Percentiles rank a stretch among this genome's conserved stretches.
These are phyloP conservation scores for Phania funesta DNA, from an alignment of 2,888 invertebrate species.

Conservation along the genomic window DNA sequence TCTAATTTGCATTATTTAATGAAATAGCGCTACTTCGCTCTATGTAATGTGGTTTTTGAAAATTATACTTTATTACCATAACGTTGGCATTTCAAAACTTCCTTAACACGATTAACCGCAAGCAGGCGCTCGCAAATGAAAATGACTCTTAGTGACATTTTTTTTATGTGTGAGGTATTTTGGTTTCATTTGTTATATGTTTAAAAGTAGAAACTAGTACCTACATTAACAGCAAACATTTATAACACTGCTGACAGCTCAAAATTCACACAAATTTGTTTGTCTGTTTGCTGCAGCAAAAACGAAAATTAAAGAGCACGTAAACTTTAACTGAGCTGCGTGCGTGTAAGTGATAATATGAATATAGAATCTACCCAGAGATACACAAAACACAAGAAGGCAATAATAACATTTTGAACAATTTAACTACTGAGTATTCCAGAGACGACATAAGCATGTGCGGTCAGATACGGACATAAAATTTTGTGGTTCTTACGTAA, in stretches of 20 bases:
- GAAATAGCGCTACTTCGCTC: not conserved
- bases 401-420: too few species aligned
- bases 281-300: too few species aligned
- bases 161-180: constrained; percentile 1
- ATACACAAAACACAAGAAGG: not conserved
- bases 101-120: constrained; percentile 67
- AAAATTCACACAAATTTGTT: too few species aligned
- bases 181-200: constrained; percentile 17
- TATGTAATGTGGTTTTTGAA: constrained; percentile 54
- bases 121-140: constrained; percentile 49
- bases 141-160: constrained; percentile 24
- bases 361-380: not conserved
- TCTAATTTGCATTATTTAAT: constrained; percentile 26
- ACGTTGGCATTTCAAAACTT: constrained; percentile 66
- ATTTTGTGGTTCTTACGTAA: too few species aligned
- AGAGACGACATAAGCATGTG: too few species aligned
- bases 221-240: constrained; percentile 26
- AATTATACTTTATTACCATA: constrained; percentile 65
- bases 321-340: not conserved
- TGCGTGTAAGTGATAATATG: not conserved
- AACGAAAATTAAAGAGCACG: not conserved
- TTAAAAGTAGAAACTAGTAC: too few species aligned
- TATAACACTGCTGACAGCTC: too few species aligned
- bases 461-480: too few species aligned
- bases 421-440: too few species aligned